phyloP scores from a whole-genome alignment of 2,888 invertebrate species.

The Tortricodes alternella region DNA sequence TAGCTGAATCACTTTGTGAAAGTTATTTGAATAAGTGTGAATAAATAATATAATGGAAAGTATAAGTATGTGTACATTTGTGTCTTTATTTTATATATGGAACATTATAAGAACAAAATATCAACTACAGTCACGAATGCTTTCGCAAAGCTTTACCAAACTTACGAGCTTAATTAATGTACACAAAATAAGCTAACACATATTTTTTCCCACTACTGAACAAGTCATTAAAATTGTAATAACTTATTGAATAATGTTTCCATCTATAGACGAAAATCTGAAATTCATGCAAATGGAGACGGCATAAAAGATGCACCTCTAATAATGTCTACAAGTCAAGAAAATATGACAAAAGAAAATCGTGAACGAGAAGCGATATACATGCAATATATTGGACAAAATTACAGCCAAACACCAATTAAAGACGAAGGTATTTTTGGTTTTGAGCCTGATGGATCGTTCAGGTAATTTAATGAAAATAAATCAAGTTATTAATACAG shows the following conservation, averaged over 20 bases:
- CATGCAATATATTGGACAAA: slow-evolving; percentile 67
- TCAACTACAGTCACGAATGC: too few relatives aligned
- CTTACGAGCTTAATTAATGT: too few relatives aligned
- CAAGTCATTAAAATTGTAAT: too few relatives aligned
- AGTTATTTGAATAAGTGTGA: too few relatives aligned
- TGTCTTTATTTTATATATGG: too few relatives aligned
- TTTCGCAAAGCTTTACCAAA: too few relatives aligned
- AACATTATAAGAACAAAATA: too few relatives aligned
- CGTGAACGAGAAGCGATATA: slow-evolving; percentile 73
- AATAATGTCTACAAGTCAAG: slow-evolving; percentile 84
- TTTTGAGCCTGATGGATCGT: slow-evolving; percentile 77
- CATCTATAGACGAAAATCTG: slow-evolving; percentile 69
- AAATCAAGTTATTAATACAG: slow-evolving; percentile 24
- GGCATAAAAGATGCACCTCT: slow-evolving; percentile 75
- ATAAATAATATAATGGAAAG: too few relatives aligned
- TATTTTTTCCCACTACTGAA: too few relatives aligned
- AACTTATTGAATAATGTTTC: slow-evolving; percentile 8
- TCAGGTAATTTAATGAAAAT: slow-evolving; percentile 57
- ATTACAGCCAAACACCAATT: slow-evolving; percentile 82
- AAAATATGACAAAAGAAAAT: slow-evolving; percentile 81
- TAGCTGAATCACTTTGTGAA: too few relatives aligned
- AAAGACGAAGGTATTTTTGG: slow-evolving; percentile 84
- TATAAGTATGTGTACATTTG: too few relatives aligned
- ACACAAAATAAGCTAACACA: too few relatives aligned
- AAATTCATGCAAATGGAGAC: slow-evolving; percentile 71